Evolutionary conservation across 1,140 invertebrate species (phyloP), one percentile per base, ranked within the genome.

Genomic region (Pseudomyrmex cubaensis): DNA sequence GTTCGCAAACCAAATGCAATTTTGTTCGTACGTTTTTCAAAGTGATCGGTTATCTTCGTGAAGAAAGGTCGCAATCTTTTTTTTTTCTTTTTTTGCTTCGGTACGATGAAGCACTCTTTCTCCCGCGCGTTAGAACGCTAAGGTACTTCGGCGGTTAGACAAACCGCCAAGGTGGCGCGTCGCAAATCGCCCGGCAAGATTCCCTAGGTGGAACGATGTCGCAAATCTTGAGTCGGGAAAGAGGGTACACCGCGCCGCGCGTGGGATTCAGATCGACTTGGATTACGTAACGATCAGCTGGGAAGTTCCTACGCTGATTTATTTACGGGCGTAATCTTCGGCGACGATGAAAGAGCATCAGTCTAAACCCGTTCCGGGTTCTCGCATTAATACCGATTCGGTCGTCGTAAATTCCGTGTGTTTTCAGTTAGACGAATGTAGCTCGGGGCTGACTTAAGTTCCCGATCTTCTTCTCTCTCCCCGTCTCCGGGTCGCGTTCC

Each of bases 271-370:
- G 76, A 80, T 80, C 76, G 76, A 80, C 76, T 80, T 66, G 66
- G 76, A 80, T 80, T 80, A 80, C 76, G 76, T 80, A 80, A 80
- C 76, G 76, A 80, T 80, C 76, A 80, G 76, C 76, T 80, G 76
- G 76, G 66, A 72, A 70, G 74, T 77, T 80, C 44, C 66, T 70
- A 70, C 76, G 76, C 76, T 80, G 76, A 80, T 80, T 80, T 80
- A 80, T 80, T 80, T 80, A 80, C 76, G 66, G 54, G 20, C 25
- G 76, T 80, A 80, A 80, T 80, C 76, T 80, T 56, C 76, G 76
- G 66, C 56, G 76, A 80, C 76, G 76, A 72, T 80, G 76, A 80
- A 35, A 35, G 35, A 80, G 66, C 76, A 80, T 80, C 76, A 80
- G 76, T 80, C 76, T 72, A 35, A 35, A 54, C 12, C 64, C 35